Evolutionary conservation across 2,797 vertebrate species (phyloP).

Genomic region (Oreortyx pictus): DNA sequence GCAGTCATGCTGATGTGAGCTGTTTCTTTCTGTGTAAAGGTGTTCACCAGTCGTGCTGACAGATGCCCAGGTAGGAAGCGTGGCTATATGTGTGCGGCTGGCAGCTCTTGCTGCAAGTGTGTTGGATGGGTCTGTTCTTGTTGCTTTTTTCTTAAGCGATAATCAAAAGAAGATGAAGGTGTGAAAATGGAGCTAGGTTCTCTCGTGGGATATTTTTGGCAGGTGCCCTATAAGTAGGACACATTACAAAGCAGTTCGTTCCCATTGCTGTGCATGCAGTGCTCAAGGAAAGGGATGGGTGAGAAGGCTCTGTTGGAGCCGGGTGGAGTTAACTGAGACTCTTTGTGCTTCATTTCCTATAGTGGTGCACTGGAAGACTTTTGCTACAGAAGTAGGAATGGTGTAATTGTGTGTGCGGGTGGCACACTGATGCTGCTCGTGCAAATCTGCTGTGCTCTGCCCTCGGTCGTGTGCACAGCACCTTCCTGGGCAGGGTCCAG

Average conservation of each 20-base stretch:
- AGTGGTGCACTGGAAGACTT: too few relatives aligned
- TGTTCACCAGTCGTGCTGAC: neutral
- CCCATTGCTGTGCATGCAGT: neutral
- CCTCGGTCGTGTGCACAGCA: neutral
- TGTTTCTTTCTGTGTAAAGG: neutral
- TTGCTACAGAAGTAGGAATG: neutral
- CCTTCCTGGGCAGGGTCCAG: neutral
- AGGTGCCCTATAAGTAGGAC: neutral
- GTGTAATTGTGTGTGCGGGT: neutral
- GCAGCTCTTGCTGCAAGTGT: fast-evolving
- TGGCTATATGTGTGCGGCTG: neutral
- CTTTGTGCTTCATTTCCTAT: neutral
- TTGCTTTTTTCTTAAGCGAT: neutral
- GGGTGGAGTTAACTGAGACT: neutral
- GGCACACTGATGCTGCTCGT: neutral
- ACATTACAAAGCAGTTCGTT: neutral
- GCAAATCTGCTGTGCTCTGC: neutral
- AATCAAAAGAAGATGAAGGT: fast-evolving
- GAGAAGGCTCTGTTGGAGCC: neutral
- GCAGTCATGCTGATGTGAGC: neutral
- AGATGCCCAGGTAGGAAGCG: neutral
- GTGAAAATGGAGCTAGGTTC: neutral
- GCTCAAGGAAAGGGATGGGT: neutral
- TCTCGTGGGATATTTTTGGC: fast-evolving
- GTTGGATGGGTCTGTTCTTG: fast-evolving